phyloP scores from a whole-genome alignment of 1,140 invertebrate genomes.

The Drosophila prosaltans region DNA sequence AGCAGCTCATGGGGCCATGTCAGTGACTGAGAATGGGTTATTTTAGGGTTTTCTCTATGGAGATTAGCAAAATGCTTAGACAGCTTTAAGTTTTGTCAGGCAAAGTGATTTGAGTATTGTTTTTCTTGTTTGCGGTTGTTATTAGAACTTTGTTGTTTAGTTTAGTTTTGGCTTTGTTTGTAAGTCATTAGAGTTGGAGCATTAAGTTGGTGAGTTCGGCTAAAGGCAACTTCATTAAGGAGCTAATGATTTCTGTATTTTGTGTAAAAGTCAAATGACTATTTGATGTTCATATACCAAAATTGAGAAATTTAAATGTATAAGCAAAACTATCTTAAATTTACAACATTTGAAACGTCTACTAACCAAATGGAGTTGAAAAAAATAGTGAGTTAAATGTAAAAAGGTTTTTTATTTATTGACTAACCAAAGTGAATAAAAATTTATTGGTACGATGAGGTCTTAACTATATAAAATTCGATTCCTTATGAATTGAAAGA shows the following conservation, averaged over 20 bases:
- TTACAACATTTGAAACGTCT: no score
- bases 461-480: no score
- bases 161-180: conserved; percentile 47
- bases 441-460: no score
- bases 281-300: neutral
- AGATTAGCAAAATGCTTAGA: conserved; percentile 57
- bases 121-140: conserved; percentile 28
- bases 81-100: conserved; percentile 38
- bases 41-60: conserved; percentile 22
- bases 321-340: no score
- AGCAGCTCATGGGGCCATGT: conserved; percentile 1
- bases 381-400: no score
- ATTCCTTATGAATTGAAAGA: no score
- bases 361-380: no score
- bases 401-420: no score
- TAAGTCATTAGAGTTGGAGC: conserved; percentile 65
- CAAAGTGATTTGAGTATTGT: conserved; percentile 27
- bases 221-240: conserved; percentile 45
- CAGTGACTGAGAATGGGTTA: neutral
- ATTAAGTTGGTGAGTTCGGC: conserved; percentile 38
- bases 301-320: no score
- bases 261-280: conserved; percentile 15
- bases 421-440: no score
- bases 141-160: conserved; percentile 29
- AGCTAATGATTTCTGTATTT: conserved; percentile 42